These are phyloP conservation scores for Sarcophaga variegata DNA, from an alignment of 2,888 invertebrate genomes.

Conservation along the genomic window DNA sequence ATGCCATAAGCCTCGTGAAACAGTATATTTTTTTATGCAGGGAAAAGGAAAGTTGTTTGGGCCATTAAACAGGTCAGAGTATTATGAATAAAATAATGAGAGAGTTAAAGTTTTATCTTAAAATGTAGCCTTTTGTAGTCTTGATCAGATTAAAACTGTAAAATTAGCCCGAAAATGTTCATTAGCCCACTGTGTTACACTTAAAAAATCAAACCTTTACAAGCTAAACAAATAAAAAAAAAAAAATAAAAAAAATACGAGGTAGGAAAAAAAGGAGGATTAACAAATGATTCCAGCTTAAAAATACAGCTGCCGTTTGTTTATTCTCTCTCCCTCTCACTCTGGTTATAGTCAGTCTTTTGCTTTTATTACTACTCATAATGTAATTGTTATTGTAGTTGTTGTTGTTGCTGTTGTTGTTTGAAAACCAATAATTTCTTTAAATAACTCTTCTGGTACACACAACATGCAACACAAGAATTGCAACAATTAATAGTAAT, in stretches of 20 bases:
- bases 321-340: neutral
- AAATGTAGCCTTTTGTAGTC: too few species aligned
- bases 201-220: conserved; percentile 3
- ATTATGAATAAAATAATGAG: too few species aligned
- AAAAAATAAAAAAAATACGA: neutral
- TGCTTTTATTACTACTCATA: conserved; percentile 12
- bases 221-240: conserved; percentile 15
- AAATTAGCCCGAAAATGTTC: too few species aligned
- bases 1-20: too few species aligned
- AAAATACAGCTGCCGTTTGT: conserved; percentile 58
- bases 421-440: conserved; percentile 64
- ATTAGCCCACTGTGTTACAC: conserved; percentile 39
- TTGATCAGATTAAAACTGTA: too few species aligned
- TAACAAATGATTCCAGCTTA: conserved; percentile 25
- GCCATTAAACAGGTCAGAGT: too few species aligned
- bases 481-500: conserved; percentile 69
- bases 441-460: conserved; percentile 61
- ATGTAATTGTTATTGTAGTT: neutral
- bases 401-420: conserved; percentile 37
- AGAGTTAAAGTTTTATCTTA: too few species aligned
- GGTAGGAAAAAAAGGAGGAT: too few species aligned
- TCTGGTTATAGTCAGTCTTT: conserved; percentile 1
- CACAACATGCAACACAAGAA: conserved; percentile 65
- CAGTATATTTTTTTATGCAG: too few species aligned
- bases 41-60: too few species aligned